Conservation (phyloP, 2,797 vertebrate species). For the Vespertilio murinus region DNA sequence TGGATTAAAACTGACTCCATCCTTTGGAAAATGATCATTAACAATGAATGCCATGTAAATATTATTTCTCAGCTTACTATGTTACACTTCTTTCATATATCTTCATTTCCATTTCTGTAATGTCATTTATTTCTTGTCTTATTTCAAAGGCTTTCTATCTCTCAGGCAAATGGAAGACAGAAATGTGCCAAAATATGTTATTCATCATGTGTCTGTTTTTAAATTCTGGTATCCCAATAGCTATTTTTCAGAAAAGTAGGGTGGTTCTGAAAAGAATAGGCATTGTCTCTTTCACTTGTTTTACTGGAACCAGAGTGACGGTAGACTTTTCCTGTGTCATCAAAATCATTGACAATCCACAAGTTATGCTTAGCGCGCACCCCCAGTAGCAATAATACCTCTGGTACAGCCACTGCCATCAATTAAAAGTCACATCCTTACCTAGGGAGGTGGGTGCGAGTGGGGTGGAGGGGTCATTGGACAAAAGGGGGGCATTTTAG, state of each 20-base stretch:
- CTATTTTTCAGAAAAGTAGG: not conserved
- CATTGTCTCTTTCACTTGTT: not conserved
- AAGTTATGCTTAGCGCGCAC: not conserved
- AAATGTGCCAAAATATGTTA: conserved; percentile 43
- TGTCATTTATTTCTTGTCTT: conserved; percentile 30
- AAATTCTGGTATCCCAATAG: not conserved
- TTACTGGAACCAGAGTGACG: conserved; percentile 7
- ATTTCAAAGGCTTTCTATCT: conserved; percentile 38
- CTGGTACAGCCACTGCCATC: not conserved
- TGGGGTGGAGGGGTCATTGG: too few species aligned
- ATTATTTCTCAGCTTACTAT: not conserved
- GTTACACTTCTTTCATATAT: not conserved
- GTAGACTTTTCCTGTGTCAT: not conserved
- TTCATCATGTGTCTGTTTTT: not conserved
- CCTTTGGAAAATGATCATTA: not conserved
- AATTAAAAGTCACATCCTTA: not conserved
- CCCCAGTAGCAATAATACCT: not conserved
- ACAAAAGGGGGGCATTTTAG: too few species aligned
- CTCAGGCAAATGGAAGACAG: not conserved
- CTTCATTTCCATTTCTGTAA: conserved; percentile 12
- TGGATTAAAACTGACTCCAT: conserved; percentile 1
- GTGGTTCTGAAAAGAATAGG: not conserved
- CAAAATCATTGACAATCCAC: conserved; percentile 5
- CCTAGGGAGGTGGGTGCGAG: not conserved
- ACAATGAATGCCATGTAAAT: not conserved